phyloP scores from a whole-genome alignment of 2,797 vertebrate genomes.

The Manis javanica region DNA sequence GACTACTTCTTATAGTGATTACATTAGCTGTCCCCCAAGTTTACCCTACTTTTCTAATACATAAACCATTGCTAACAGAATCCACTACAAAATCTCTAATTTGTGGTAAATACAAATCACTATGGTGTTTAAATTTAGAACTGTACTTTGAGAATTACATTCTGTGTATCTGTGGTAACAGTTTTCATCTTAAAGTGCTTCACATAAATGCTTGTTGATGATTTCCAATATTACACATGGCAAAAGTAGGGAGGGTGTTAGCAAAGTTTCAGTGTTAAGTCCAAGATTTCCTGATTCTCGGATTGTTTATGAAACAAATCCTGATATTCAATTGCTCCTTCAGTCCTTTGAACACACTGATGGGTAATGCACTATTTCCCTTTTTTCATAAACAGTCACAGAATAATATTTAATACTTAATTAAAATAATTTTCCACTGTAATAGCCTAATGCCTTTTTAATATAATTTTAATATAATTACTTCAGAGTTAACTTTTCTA shows the following conservation, averaged over 20 bases:
- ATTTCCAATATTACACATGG: neutral
- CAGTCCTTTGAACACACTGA: neutral
- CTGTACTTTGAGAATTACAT: neutral
- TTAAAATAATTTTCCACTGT: neutral
- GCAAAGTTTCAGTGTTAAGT: neutral
- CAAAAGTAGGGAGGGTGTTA: neutral
- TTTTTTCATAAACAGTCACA: neutral
- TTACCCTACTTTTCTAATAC: neutral
- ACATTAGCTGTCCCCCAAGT: neutral
- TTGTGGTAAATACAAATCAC: neutral
- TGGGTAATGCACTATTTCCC: neutral
- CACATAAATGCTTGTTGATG: neutral
- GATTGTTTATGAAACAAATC: neutral
- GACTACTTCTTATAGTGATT: neutral
- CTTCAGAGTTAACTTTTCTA: neutral
- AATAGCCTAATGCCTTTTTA: neutral
- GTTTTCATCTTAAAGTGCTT: neutral
- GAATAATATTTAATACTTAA: neutral
- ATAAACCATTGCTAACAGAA: neutral
- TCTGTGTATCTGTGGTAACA: neutral
- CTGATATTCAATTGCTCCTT: neutral
- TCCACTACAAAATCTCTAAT: neutral
- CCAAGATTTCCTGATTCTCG: neutral
- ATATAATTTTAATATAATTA: neutral
- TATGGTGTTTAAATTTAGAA: constrained; percentile 3